phyloP scores from a whole-genome alignment of 1,140 invertebrate genomes.

The Notospermus geniculatus region DNA sequence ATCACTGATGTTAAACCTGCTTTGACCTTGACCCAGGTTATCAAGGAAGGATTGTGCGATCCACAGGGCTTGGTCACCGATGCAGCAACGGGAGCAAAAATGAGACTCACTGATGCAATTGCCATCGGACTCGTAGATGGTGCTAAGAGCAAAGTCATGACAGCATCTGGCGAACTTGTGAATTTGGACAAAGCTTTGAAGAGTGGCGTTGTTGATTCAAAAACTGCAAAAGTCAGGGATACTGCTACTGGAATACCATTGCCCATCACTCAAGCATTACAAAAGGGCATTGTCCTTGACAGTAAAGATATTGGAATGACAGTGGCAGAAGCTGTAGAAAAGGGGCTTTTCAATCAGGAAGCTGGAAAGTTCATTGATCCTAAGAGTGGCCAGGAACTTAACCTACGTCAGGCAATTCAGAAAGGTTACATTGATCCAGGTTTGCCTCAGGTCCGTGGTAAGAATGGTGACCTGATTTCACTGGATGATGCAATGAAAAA shows the following conservation, averaged over 20 bases:
- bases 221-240: constrained; percentile 57
- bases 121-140: neutral
- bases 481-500: constrained; percentile 82
- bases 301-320: constrained; percentile 68
- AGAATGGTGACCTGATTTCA: constrained; percentile 58
- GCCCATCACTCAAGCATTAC: constrained; percentile 33
- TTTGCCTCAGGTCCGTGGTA: constrained; percentile 56
- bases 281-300: constrained; percentile 49
- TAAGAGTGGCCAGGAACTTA: constrained; percentile 64
- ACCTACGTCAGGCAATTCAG: constrained; percentile 68
- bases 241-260: constrained; percentile 60
- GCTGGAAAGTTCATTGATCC: constrained; percentile 83
- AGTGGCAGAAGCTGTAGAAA: constrained; percentile 71
- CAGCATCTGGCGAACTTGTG: constrained; percentile 21
- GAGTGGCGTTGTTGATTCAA: constrained; percentile 46
- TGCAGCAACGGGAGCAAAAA: constrained; percentile 26
- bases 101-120: constrained; percentile 31
- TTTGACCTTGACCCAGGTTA: neutral
- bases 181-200: constrained; percentile 48
- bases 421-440: constrained; percentile 71
- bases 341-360: constrained; percentile 72
- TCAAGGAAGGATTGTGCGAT: neutral
- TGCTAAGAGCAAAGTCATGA: constrained; percentile 5
- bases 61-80: constrained; percentile 21
- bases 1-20: neutral